These are phyloP conservation scores for Drosophila pachea DNA, from an alignment of 1,140 invertebrate genomes.

Conservation along the genomic window DNA sequence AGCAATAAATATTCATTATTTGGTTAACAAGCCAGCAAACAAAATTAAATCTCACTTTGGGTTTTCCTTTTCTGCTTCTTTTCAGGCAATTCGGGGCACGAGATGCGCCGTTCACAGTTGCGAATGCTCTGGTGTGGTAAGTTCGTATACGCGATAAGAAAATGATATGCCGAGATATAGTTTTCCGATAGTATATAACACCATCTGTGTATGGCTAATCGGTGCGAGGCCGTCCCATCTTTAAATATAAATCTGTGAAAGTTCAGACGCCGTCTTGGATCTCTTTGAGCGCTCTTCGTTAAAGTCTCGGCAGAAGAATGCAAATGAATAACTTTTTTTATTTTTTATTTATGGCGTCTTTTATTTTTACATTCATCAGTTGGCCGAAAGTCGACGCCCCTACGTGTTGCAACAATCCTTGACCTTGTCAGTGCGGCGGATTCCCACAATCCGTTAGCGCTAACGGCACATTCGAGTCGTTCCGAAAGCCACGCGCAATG, in stretches of 20 bases:
- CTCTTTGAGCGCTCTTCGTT: slow-evolving; percentile 7
- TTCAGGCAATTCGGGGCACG: slow-evolving; percentile 60
- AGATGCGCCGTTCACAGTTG: slow-evolving; percentile 56
- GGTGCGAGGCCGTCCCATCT: neutral
- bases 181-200: too few species aligned
- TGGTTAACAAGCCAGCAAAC: slow-evolving; percentile 46
- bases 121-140: slow-evolving; percentile 54
- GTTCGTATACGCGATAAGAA: too few species aligned
- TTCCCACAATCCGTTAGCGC: slow-evolving; percentile 56
- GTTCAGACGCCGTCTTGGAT: neutral
- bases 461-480: slow-evolving; percentile 42
- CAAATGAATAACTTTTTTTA: slow-evolving; percentile 2
- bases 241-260: slow-evolving; percentile 11
- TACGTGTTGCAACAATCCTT: slow-evolving; percentile 49
- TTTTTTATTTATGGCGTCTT: slow-evolving; percentile 12
- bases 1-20: slow-evolving; percentile 74
- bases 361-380: slow-evolving; percentile 15
- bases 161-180: neutral
- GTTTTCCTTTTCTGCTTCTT: slow-evolving; percentile 32
- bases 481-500: slow-evolving; percentile 16
- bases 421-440: slow-evolving; percentile 55
- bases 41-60: slow-evolving; percentile 26
- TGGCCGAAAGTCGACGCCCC: slow-evolving; percentile 8
- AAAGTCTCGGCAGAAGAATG: neutral
- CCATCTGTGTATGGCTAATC: too few species aligned